A percentile compares a stretch with the other conserved stretches of the same genome.
These are phyloP conservation scores for Carassius gibelio DNA, from an alignment of 2,113 vertebrate genomes.

Conservation along the genomic window DNA sequence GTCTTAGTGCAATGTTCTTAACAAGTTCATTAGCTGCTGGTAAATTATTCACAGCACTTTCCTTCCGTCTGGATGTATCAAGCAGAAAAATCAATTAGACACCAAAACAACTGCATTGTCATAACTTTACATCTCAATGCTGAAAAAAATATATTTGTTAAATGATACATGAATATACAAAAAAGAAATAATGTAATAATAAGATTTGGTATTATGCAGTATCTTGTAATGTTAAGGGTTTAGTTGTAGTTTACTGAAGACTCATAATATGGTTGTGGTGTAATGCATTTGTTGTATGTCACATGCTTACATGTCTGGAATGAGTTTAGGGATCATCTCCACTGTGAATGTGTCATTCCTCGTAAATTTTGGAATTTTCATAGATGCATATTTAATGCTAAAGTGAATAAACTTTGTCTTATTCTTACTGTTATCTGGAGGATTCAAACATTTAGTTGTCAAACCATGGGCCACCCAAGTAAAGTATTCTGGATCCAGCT, in stretches of 20 bases:
- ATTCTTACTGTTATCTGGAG: not conserved
- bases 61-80: conserved; percentile 75
- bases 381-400: conserved; percentile 70
- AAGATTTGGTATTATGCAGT: not conserved
- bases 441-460: conserved; percentile 8
- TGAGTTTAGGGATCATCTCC: conserved; percentile 79
- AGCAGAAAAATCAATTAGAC: not conserved
- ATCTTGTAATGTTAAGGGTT: not conserved
- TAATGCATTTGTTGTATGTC: not conserved
- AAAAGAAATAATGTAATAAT: not conserved
- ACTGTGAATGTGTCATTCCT: conserved; percentile 67
- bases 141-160: not conserved
- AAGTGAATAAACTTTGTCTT: conserved; percentile 64
- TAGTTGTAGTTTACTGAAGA: not conserved
- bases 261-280: not conserved
- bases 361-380: conserved; percentile 67
- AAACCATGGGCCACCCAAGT: conserved; percentile 82
- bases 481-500: conserved; percentile 69
- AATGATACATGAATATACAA: not conserved
- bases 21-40: conserved; percentile 60
- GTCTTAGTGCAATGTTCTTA: conserved; percentile 69
- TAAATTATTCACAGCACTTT: conserved; percentile 72
- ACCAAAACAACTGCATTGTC: not conserved
- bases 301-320: conserved; percentile 79
- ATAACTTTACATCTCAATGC: not conserved